Base-by-base conservation (phyloP, 1,140 invertebrate species). In the Sycophaga agraensis region DNA sequence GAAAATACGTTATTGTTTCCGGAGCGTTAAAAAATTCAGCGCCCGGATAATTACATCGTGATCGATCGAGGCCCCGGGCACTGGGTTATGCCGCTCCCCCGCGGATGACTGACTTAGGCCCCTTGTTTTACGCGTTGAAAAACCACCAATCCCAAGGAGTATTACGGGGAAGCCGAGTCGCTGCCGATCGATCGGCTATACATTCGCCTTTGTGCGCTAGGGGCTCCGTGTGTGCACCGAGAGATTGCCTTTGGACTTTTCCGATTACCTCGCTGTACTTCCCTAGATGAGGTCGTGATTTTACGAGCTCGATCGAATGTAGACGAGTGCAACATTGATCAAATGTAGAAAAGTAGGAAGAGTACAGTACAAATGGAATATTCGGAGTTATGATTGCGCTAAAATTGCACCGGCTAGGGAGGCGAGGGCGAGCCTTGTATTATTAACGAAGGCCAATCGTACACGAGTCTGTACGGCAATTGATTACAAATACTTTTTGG, bases 1-100 rank as follows among this genome's bases (percentile, higher is more conserved):
- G 74, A 77, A 77, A 78, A 77, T 78, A 76, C 73, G 64, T 71
- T 73, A 75, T 78, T 77, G 76, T 77, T 78, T 76, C 73, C 48
- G 71, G 63, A 59, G 65, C 59, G 70, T 75, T 78, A 74, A 77
- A 78, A 75, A 78, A 78, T 78, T 77, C 75, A 78, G 65, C 75
- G 73, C 68, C 67, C 66, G 71, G 74, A 70, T 78, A 78, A 78
- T 78, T 78, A 76, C 75, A 75, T 74, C 69, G 65, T 68, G 64
- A 77, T 77, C 74, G 76, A 78, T 76, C 64, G 61, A n/a, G 42
- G 70, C 72, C 69, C 34, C 46, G 46, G 55, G 73, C 69, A 70
- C 42, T 71, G 71, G 70, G 72, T 73, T 74, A 75, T 65, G 24
- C 28, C 5, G 28, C 31, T 17, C 22, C 4, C 17, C 21, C 19